Evolutionary conservation across 2,797 vertebrate species (phyloP), one percentile per base, ranked within the genome.

Genomic region (Neoniphon sammara): DNA sequence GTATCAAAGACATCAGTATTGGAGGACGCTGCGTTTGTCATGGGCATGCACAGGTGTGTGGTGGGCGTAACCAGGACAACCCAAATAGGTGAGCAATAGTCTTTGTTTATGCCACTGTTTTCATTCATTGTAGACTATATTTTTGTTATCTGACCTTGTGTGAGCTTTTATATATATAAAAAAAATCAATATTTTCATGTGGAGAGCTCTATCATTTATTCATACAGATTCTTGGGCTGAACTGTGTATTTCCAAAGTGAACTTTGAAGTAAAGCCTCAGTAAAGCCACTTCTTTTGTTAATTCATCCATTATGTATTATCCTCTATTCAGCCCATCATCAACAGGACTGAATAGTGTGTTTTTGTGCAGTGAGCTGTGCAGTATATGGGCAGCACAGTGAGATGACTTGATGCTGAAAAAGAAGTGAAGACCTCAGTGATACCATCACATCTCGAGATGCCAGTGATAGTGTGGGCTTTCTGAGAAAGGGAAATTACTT

Each of bases 1-100:
- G 97, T 78, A 96, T 98, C 90, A 98, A 98, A 91, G 97, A 98
- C 87, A 96, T 98, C 93, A 98, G 96, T 81, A 70, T 98, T 5
- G 97, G 97, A 8, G 97, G 97, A 34, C 94, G 93, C 31, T 98
- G 97, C 83, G 96, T 96, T 78, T 98, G 97, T 83, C 93, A 98
- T 4, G 97, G 97, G 2, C 97, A 98, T 18, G 96, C 97, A 5
- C 94, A 96, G 72, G 87, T 82, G 12, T 98, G 97, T 65, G 90
- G 74, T 2, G 78, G 87, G 6, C 88, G 86, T 60, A 87, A 88
- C 75, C 63, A 75, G 54, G 92, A 91, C 53, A 92, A 91, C 69
- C 89, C 88, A 50, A 91, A 80, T 57, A 91, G 90, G 89, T 94
- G 85, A 67, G 89, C 85, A 63, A 74, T 7, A 1, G 4, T 15